Evolutionary conservation across 35 echinoderm and acorn worm species (phyloP), one percentile per base, ranked within the genome.

Genomic region (Apostichopus parvimensis): DNA sequence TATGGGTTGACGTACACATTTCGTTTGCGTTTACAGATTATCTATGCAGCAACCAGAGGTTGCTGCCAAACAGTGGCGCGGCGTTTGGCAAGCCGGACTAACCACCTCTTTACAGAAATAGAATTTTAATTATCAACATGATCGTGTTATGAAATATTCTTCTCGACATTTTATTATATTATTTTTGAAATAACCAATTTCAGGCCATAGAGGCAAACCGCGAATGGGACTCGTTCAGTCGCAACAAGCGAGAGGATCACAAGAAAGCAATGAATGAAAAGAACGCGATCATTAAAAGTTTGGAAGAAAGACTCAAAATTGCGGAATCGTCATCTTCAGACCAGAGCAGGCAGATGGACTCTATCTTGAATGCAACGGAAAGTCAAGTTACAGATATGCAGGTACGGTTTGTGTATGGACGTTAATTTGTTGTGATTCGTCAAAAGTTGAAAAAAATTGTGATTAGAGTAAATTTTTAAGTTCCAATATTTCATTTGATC

Each of bases 281-380:
- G 68, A 18, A 56, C 17, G 57, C 12, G 23, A 66, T 72, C 4
- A 88, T 88, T 54, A 62, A 73, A 34, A 57, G 8, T 55, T 72
- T 88, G 86, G 22, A 88, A 52, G 86, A 28, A 34, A 88, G 60
- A 88, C 61, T 88, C 21, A 2, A 25, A 15, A 53, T 73, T 15
- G 86, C 86, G 6, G 86, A 88, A 21, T 88, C 22, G 1, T 88
- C 86, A 66, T 88, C 86, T 18, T 88, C 86, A 24, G 86, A 88
- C 54, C 57, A 58, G 7, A 88, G 52, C 86, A 88, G 86, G n/a
- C 86, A 88, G 72, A 66, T 88, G 28, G 86, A 88, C 54, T 88
- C 86, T 2, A 88, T 88, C 14, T 13, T 88, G 8, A 88, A 88
- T 57, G 86, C 86, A 6, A 88, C 86, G 4, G 86, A 88, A 17